Evolutionary conservation across 2,797 vertebrate genomes (phyloP).

Genomic region (Tarsius wallacei): DNA sequence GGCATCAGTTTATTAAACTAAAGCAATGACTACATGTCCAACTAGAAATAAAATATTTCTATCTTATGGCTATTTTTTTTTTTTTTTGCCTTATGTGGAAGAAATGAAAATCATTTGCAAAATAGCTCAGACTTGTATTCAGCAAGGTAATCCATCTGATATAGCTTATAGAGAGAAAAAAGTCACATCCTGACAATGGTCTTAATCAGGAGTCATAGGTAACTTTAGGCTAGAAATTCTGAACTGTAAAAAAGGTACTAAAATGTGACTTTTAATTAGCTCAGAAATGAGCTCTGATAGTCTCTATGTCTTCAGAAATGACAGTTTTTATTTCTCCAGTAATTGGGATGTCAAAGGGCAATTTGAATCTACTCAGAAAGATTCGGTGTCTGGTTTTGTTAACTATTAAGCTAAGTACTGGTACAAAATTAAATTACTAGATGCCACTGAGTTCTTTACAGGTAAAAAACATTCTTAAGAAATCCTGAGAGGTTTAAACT

Average conservation of each 20-base stretch:
- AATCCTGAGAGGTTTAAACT: not conserved
- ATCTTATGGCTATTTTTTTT: not conserved
- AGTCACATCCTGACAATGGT: not conserved
- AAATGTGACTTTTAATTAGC: conserved; percentile 66
- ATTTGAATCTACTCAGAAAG: conserved; percentile 40
- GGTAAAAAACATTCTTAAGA: conserved; percentile 50
- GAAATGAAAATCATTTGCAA: conserved; percentile 1
- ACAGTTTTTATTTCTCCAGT: conserved; percentile 30
- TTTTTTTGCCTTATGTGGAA: not conserved
- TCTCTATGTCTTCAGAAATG: conserved; percentile 38
- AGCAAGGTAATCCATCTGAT: not conserved
- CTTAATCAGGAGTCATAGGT: not conserved
- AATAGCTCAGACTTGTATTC: not conserved
- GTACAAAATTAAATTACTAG: conserved; percentile 49
- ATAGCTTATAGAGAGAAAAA: not conserved
- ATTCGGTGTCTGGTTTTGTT: conserved; percentile 56
- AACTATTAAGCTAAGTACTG: conserved; percentile 46
- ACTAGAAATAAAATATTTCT: not conserved
- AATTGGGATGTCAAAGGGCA: conserved; percentile 51
- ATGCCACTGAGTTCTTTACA: conserved; percentile 28
- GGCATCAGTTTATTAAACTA: not conserved
- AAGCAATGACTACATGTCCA: not conserved
- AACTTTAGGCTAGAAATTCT: conserved; percentile 50
- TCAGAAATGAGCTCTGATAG: conserved; percentile 24
- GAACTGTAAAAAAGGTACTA: conserved; percentile 47